Conservation (phyloP, 2,797 vertebrate genomes). For the Cynodonichthys magdalenae region DNA sequence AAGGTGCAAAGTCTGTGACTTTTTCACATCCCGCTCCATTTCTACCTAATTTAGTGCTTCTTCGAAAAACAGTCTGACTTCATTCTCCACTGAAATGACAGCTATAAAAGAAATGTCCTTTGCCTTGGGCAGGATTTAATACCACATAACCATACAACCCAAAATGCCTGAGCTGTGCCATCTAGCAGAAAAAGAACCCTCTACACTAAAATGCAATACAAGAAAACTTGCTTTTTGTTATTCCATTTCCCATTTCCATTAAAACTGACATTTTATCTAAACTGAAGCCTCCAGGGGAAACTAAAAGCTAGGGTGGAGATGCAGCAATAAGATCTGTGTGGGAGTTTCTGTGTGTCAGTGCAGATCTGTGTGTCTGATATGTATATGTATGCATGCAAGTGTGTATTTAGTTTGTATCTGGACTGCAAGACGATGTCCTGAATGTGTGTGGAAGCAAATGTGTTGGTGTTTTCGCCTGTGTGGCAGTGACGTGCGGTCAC, state of each 20-base stretch:
- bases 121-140: conserved; percentile 63
- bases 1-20: conserved; percentile 7
- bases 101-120: conserved; percentile 64
- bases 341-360: conserved; percentile 36
- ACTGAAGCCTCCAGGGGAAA: conserved; percentile 84
- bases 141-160: conserved; percentile 46
- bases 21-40: conserved; percentile 36
- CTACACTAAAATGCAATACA: conserved; percentile 60
- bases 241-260: conserved; percentile 87
- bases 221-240: conserved; percentile 79
- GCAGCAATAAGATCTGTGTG: conserved; percentile 63
- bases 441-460: conserved; percentile 52
- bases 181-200: conserved; percentile 68
- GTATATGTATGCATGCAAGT: conserved; percentile 30
- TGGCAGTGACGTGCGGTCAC: too few species aligned
- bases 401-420: conserved; percentile 40
- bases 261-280: conserved; percentile 90
- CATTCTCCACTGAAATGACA: conserved; percentile 52
- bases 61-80: conserved; percentile 36
- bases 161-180: conserved; percentile 62
- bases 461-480: conserved; percentile 30
- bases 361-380: conserved; percentile 36
- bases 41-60: conserved; percentile 51
- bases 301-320: conserved; percentile 77
- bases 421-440: conserved; percentile 47